Evolutionary conservation across 2,113 vertebrate species (phyloP), one percentile per base, ranked within the genome.

Genomic region (Corythornis vintsioides): DNA sequence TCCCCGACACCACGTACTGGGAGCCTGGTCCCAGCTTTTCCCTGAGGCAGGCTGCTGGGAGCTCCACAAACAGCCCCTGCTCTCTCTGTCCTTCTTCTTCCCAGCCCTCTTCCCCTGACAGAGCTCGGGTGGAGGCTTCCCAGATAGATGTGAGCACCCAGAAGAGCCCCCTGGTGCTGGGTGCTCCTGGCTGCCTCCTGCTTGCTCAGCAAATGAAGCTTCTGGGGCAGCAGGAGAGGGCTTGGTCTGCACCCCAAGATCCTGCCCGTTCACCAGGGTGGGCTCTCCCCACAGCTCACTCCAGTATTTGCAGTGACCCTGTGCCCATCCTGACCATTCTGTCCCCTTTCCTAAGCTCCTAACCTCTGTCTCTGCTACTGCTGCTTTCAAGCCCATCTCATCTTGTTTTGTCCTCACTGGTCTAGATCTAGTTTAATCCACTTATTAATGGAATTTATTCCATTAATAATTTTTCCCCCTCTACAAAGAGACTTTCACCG

Each of bases 381-480:
- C 92, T 69, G 86, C 88, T 92, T 84, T 85, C 80, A 69, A 40
- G 3, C 56, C 83, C 70, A 40, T 70, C 82, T 85, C 87, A 65
- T 66, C 85, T 76, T 16, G 8, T 56, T 73, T 47, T 18, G 28
- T 64, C 91, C 92, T 82, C 78, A 6, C 71, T 72, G 29, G 82
- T 78, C 55, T 50, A 71, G 48, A 60, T 81, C 38, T 89, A 81
- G 57, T 66, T 82, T 67, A 85, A 25, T 45, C 61, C 55, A 20
- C 47, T 86, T 50, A 67, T 92, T 90, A 90, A 86, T 92, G 88
- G 83, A 66, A 74, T 83, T 61, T 73, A 33, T 90, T 28, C 90
- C 88, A 79, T 90, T 71, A 76, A 83, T 93, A 79, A 64, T 61
- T 19, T 15, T 25, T 20, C 5, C 13, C 9, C 22, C 67, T 26